Evolutionary conservation across 2,888 invertebrate genomes (phyloP).

Genomic region (Himalopsyche anomala): DNA sequence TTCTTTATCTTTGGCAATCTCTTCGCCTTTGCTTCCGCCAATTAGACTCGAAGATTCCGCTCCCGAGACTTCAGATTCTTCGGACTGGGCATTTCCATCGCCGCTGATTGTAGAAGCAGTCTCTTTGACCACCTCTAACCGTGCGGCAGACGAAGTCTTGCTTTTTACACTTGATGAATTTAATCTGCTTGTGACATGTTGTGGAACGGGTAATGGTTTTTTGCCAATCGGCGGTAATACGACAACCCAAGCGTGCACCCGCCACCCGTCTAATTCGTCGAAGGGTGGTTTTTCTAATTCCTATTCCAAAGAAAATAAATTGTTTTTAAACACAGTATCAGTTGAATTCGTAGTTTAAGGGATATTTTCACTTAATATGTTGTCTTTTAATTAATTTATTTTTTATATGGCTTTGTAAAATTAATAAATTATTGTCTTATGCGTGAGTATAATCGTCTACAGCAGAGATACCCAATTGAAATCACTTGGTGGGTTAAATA

Average conservation of each 20-base stretch:
- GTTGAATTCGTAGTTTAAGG: not conserved
- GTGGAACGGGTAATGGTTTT: not conserved
- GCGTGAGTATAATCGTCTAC: too few species aligned
- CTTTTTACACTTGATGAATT: not conserved
- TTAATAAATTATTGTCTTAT: too few species aligned
- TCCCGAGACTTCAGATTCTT: not conserved
- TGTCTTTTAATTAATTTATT: too few species aligned
- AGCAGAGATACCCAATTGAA: too few species aligned
- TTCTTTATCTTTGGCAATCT: not conserved
- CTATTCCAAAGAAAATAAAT: conserved; percentile 69
- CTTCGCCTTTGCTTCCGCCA: not conserved
- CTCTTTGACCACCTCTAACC: not conserved
- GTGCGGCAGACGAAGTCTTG: not conserved
- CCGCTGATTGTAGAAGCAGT: not conserved
- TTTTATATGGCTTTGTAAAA: too few species aligned
- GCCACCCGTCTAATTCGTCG: conserved; percentile 82
- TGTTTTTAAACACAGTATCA: not conserved
- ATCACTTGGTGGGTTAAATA: too few species aligned
- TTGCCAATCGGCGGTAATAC: conserved; percentile 75
- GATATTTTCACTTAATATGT: too few species aligned
- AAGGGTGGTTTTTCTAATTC: conserved; percentile 80
- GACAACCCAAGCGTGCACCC: conserved; percentile 91
- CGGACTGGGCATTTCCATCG: not conserved
- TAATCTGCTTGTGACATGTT: not conserved
- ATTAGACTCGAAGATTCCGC: not conserved